These are phyloP conservation scores for Vulpes vulpes DNA, from an alignment of 2,113 vertebrate genomes.

Conservation along the genomic window DNA sequence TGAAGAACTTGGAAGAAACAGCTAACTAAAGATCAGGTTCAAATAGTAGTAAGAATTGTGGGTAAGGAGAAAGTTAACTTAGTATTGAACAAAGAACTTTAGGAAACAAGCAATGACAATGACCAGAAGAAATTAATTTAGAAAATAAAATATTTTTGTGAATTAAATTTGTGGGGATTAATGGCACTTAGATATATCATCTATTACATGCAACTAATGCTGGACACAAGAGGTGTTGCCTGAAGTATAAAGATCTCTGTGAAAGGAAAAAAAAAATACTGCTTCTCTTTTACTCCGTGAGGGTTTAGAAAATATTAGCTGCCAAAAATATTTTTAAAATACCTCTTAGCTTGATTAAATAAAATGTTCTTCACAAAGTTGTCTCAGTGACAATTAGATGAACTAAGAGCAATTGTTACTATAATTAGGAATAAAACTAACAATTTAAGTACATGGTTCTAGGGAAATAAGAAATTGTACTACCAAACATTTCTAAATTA, in stretches of 20 bases:
- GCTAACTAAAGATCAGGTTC: not conserved
- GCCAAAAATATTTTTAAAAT: slow-evolving; percentile 63
- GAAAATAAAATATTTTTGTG: slow-evolving; percentile 27
- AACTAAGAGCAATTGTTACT: not conserved
- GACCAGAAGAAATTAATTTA: slow-evolving; percentile 7
- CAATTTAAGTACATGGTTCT: not conserved
- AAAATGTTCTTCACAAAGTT: slow-evolving; percentile 41
- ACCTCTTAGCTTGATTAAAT: slow-evolving; percentile 57
- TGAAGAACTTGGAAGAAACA: not conserved
- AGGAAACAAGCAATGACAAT: slow-evolving; percentile 32
- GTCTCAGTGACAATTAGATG: slow-evolving; percentile 20
- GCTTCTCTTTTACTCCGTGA: not conserved
- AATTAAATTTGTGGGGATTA: not conserved
- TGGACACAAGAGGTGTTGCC: not conserved
- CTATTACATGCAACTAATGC: not conserved
- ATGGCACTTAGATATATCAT: not conserved
- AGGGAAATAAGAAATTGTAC: slow-evolving; percentile 20
- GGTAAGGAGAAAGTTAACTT: not conserved
- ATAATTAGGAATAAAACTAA: slow-evolving; percentile 56
- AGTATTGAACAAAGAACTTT: not conserved
- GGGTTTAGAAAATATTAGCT: slow-evolving; percentile 30
- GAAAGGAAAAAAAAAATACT: slow-evolving; percentile 1
- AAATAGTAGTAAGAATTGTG: not conserved
- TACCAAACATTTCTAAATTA: not conserved
- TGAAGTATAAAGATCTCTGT: not conserved